These are phyloP conservation scores for Furcula furcula DNA, from an alignment of 2,888 invertebrate genomes.

Conservation along the genomic window DNA sequence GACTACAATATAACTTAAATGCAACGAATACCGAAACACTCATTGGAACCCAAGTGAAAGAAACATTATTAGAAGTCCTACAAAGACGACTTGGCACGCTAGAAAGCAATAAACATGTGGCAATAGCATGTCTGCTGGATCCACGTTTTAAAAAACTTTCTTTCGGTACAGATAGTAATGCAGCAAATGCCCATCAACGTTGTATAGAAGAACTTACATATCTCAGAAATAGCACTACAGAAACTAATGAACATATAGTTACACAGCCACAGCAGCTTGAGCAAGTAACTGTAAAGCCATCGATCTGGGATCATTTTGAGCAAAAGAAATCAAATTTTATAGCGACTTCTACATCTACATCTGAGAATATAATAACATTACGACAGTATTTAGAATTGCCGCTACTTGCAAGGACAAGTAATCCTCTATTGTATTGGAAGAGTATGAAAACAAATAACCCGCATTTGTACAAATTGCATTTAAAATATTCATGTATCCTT, in stretches of 20 bases:
- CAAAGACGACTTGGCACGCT: slow-evolving; percentile 9
- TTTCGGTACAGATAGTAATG: slow-evolving; percentile 11
- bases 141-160: slow-evolving; percentile 12
- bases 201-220: slow-evolving; percentile 10
- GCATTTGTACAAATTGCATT: too few species aligned
- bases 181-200: slow-evolving; percentile 12
- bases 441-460: too few species aligned
- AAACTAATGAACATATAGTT: slow-evolving; percentile 5
- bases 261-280: slow-evolving; percentile 1
- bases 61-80: slow-evolving; percentile 3
- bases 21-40: slow-evolving; percentile 8
- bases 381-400: too few species aligned
- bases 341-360: too few species aligned
- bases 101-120: slow-evolving; percentile 13
- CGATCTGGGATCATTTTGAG: too few species aligned
- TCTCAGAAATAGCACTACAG: slow-evolving; percentile 8
- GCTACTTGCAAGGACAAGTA: too few species aligned
- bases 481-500: too few species aligned
- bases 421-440: too few species aligned
- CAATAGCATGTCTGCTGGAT: slow-evolving; percentile 11
- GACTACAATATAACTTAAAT: slow-evolving; percentile 7
- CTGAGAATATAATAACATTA: too few species aligned
- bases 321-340: too few species aligned
- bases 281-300: slow-evolving; percentile 12
- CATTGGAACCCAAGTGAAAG: slow-evolving; percentile 4